Percentiles rank a stretch among this genome's conserved stretches.
These are phyloP conservation scores for Abrostola tripartita DNA, from an alignment of 2,888 invertebrate genomes.

Conservation along the genomic window DNA sequence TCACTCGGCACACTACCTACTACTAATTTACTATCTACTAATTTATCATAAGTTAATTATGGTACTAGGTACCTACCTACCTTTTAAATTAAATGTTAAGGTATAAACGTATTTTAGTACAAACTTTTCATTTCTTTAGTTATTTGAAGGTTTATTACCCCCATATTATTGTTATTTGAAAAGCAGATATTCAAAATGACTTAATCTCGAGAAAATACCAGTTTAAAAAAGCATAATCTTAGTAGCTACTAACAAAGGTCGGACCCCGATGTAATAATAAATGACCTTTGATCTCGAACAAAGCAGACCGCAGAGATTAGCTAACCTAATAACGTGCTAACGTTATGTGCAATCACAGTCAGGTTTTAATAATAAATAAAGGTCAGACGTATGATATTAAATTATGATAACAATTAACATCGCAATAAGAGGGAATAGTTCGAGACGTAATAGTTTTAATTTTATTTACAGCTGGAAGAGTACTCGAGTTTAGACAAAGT, in stretches of 20 bases:
- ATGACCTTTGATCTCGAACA: slow-evolving; percentile 46
- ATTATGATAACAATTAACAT: slow-evolving; percentile 44
- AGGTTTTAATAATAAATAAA: slow-evolving; percentile 52
- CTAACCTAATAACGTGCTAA: slow-evolving; percentile 54
- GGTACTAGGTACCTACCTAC: background rate
- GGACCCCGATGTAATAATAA: slow-evolving; percentile 25
- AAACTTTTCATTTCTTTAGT: too few species aligned
- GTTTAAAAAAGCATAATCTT: too few species aligned
- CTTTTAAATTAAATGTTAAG: too few species aligned
- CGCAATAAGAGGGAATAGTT: slow-evolving; percentile 38
- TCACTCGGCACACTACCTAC: too few species aligned
- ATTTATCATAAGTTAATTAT: too few species aligned
- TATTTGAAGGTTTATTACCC: too few species aligned
- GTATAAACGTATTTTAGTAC: too few species aligned
- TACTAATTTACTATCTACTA: too few species aligned
- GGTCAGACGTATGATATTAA: slow-evolving; percentile 46
- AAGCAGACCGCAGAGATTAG: slow-evolving; percentile 48
- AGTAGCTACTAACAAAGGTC: slow-evolving; percentile 6
- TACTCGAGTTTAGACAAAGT: background rate
- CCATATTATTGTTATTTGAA: too few species aligned
- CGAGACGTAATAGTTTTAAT: slow-evolving; percentile 37
- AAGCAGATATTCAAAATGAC: too few species aligned
- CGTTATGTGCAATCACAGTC: slow-evolving; percentile 50
- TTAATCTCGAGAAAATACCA: too few species aligned
- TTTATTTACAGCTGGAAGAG: background rate